Evolutionary conservation across 2,888 invertebrate species (phyloP).

Genomic region (Ctena decussata): DNA sequence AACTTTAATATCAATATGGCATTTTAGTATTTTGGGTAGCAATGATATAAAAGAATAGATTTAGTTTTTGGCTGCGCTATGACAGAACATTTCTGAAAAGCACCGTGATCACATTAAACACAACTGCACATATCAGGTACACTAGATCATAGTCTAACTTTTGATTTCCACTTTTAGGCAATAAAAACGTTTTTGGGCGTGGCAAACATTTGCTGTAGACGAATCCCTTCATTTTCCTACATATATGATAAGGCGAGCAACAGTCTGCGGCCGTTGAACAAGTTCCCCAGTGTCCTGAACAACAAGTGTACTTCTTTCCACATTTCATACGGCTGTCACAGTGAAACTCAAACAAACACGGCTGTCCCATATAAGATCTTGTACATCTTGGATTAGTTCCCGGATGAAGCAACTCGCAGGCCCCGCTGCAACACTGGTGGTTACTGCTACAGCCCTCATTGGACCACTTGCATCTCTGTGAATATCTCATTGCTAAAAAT

Average conservation of each 20-base stretch:
- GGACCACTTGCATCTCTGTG: slow-evolving; percentile 2
- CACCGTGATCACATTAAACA: neutral
- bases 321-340: slow-evolving; percentile 10
- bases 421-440: neutral
- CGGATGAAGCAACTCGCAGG: neutral
- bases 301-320: neutral
- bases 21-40: too few species aligned
- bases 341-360: neutral
- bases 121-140: neutral
- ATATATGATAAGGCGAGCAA: neutral
- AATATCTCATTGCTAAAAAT: neutral
- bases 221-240: slow-evolving; percentile 4
- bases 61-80: too few species aligned
- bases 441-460: neutral
- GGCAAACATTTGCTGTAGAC: slow-evolving; percentile 8
- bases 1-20: too few species aligned
- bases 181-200: neutral
- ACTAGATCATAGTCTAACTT: neutral
- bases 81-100: too few species aligned
- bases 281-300: neutral
- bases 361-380: neutral
- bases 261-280: neutral
- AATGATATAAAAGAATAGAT: too few species aligned
- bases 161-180: neutral
- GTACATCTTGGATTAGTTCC: slow-evolving; percentile 6